phyloP scores from a whole-genome alignment of 2,113 vertebrate genomes.

The Corythornis madagascariensis region DNA sequence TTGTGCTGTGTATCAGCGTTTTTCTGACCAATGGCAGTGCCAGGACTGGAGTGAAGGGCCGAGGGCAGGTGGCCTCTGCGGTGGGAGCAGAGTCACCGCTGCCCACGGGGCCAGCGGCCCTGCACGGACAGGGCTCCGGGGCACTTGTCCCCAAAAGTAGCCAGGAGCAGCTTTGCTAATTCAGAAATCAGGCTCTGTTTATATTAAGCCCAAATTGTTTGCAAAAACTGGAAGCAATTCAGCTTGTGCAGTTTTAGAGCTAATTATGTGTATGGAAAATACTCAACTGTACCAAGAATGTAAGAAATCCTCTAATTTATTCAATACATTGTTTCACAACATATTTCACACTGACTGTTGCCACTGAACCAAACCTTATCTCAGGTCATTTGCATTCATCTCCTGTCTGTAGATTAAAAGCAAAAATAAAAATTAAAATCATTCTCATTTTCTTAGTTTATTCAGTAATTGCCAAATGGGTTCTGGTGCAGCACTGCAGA shows the following conservation, averaged over 20 bases:
- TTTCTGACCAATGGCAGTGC: not conserved
- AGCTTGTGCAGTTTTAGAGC: constrained; percentile 70
- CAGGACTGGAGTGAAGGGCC: not conserved
- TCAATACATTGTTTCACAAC: constrained; percentile 63
- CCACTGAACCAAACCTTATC: constrained; percentile 65
- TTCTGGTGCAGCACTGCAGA: constrained; percentile 44
- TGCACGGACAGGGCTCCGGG: not conserved
- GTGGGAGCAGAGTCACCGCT: not conserved
- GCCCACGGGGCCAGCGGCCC: not conserved
- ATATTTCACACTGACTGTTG: constrained; percentile 69
- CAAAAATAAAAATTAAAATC: constrained; percentile 19
- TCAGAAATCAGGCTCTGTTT: constrained; percentile 56
- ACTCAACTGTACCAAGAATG: constrained; percentile 64
- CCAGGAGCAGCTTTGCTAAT: constrained; percentile 62
- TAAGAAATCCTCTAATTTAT: constrained; percentile 64
- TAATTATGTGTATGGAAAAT: constrained; percentile 64
- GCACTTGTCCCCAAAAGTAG: constrained; percentile 18
- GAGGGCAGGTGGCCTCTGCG: not conserved
- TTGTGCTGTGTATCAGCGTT: not conserved
- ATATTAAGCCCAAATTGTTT: constrained; percentile 64
- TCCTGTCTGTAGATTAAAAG: constrained; percentile 44
- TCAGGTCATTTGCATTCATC: constrained; percentile 70
- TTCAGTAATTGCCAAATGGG: constrained; percentile 55
- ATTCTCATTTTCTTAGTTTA: constrained; percentile 47
- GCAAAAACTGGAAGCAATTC: constrained; percentile 68